Base-by-base conservation (phyloP, 1,140 invertebrate genomes). In the Drosophila santomea region DNA sequence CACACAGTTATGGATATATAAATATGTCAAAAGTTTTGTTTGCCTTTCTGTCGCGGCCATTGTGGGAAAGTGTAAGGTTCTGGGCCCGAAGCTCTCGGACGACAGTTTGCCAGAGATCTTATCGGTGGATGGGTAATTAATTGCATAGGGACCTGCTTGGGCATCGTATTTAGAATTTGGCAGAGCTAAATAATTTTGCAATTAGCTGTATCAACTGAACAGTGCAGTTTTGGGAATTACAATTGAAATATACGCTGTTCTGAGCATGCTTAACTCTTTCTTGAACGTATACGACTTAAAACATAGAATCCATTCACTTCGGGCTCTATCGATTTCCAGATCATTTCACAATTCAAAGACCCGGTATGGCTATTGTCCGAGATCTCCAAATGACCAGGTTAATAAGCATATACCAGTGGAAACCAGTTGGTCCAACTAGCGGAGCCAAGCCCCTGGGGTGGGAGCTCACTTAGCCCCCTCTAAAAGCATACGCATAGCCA, bases 371-470 rank as follows among this genome's bases (percentile, higher is more conserved):
- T 67, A 60, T 81, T 81, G 60, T 77, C 56, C 50, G 39, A 43
- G 74, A 44, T 72, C 75, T 55, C 50, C 48, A 41, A 80, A 77
- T 74, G 80, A 64, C 80, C 80, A 79, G 80, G 61, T 78, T 78
- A 85, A 84, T 74, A 85, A 81, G 82, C 82, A 85, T 81, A 86
- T 62, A 61, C 75, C 74, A 86, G 38, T 66, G 45, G 82, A 61
- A 84, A 74, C 81, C 63, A 85, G 81, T 85, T 84, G 58, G 36
- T 12, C 8, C 73, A 39, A 54, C 56, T 81, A 38, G 28, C 64
- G 48, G 39, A 58, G 63, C 80, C 72, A 76, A 67, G 61, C 81
- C 66, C 61, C 66, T 85, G 73, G 62, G 55, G 51, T 41, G 68
- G 52, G 28, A 58, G 23, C 28, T 8, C 7, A 69, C 20, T 71